A percentile compares a stretch with the other conserved stretches of the same genome.
Evolutionary conservation across 2,888 invertebrate genomes (phyloP).

Genomic region (Dolichomitus sp.): DNA sequence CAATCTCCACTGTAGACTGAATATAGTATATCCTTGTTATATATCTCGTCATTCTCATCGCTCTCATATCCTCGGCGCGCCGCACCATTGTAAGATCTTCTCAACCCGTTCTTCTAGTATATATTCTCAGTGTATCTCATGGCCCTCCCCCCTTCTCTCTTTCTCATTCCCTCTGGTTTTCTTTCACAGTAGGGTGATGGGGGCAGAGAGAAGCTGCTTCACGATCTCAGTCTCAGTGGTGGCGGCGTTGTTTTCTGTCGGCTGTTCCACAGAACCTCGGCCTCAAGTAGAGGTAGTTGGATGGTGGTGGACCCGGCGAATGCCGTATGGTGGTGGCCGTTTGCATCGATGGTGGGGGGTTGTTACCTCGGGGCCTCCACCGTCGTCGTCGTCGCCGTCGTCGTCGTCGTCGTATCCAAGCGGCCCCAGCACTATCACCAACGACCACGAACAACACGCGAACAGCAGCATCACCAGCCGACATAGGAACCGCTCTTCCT

Average conservation of each 20-base stretch:
- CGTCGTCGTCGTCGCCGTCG: constrained; percentile 44
- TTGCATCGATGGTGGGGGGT: constrained; percentile 70
- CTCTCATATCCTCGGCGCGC: constrained; percentile 21
- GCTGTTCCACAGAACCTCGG: constrained; percentile 26
- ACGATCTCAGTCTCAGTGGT: constrained; percentile 30
- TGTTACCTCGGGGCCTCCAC: constrained; percentile 52
- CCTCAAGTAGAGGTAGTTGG: constrained; percentile 40
- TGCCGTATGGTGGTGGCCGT: constrained; percentile 67
- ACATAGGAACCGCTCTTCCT: constrained; percentile 1
- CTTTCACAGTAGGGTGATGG: constrained; percentile 9
- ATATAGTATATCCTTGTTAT: constrained; percentile 1
- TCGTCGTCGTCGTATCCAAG: constrained; percentile 34
- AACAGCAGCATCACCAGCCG: constrained; percentile 20
- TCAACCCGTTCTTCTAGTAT: constrained; percentile 21
- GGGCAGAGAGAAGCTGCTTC: constrained; percentile 27
- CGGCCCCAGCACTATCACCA: constrained; percentile 21
- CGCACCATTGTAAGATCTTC: constrained; percentile 19
- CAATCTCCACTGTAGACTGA: neutral
- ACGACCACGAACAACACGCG: constrained; percentile 23
- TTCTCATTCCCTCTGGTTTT: constrained; percentile 7
- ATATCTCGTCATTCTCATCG: constrained; percentile 27
- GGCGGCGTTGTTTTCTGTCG: constrained; percentile 29
- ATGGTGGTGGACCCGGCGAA: constrained; percentile 72
- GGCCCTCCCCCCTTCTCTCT: constrained; percentile 7
- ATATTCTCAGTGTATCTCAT: constrained; percentile 14